Percentiles rank a stretch among this genome's conserved stretches.
These are phyloP conservation scores for Epinephelus cyanopodus DNA, from an alignment of 2,113 vertebrate species.

Conservation along the genomic window DNA sequence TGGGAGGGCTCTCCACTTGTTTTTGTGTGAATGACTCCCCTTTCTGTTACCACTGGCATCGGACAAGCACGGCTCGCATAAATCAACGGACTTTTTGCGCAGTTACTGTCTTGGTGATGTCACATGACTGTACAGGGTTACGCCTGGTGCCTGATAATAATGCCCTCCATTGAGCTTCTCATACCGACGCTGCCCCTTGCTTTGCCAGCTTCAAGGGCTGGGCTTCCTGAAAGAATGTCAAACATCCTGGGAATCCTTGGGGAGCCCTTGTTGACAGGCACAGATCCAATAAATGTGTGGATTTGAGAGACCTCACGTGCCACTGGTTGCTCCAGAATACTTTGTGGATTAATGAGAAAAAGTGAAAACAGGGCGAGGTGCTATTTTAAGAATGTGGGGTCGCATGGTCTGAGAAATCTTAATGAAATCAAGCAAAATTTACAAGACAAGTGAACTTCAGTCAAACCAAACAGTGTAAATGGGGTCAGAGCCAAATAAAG, in stretches of 20 bases:
- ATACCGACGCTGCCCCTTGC: conserved; percentile 33
- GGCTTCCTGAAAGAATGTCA: conserved; percentile 73
- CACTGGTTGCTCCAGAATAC: conserved; percentile 10
- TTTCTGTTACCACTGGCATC: conserved; percentile 34
- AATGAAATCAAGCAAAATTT: conserved; percentile 11
- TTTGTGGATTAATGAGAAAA: conserved; percentile 18
- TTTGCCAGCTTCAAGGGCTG: conserved; percentile 58
- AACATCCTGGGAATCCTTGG: conserved; percentile 78
- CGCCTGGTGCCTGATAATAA: conserved; percentile 78
- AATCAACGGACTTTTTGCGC: conserved; percentile 49
- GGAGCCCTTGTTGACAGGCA: conserved; percentile 29
- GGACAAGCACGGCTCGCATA: conserved; percentile 34
- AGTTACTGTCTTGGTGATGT: conserved; percentile 46
- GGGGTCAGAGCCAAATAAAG: not conserved
- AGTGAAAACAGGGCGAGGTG: not conserved
- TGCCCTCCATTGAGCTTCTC: conserved; percentile 78
- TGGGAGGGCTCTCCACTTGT: conserved; percentile 11
- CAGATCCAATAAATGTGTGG: conserved; percentile 31
- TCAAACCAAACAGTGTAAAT: not conserved
- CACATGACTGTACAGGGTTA: conserved; percentile 65
- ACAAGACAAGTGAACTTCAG: not conserved
- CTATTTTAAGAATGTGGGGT: conserved; percentile 44
- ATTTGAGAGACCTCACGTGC: conserved; percentile 34
- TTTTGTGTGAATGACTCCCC: not conserved
- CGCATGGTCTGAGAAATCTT: conserved; percentile 12